Percentiles rank a stretch among this genome's conserved stretches.
phyloP scores from a whole-genome alignment of 37 sponge, comb jelly and placozoan genomes.

The Corticium candelabrum region DNA sequence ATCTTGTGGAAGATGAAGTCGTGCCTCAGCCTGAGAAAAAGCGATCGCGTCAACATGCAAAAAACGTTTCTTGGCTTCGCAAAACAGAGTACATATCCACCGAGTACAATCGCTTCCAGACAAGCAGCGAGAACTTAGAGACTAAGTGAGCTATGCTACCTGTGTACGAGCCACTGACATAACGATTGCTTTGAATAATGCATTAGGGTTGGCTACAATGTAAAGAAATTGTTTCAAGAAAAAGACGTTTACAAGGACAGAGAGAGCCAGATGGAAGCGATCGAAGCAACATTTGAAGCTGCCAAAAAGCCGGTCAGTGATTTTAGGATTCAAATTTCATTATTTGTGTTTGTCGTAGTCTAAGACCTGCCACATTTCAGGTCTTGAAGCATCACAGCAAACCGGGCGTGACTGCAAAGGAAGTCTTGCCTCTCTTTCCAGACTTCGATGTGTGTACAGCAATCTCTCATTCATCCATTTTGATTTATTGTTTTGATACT shows the following conservation, averaged over 20 bases:
- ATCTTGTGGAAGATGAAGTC: conserved; percentile 84
- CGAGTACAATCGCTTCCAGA: conserved; percentile 77
- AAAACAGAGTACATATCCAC: conserved; percentile 95
- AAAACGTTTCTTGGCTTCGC: conserved; percentile 89
- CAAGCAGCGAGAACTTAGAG: conserved; percentile 66
- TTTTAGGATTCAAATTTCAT: neutral
- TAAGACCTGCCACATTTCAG: conserved; percentile 17
- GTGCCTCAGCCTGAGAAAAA: conserved; percentile 64
- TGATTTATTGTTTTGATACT: neutral
- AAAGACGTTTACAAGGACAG: conserved; percentile 93
- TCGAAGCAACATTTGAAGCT: conserved; percentile 89
- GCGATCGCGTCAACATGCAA: conserved; percentile 67
- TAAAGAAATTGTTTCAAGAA: conserved; percentile 85
- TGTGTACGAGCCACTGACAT: neutral
- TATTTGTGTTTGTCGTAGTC: neutral
- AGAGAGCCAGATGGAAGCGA: conserved; percentile 93
- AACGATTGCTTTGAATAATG: neutral
- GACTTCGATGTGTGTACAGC: conserved; percentile 65
- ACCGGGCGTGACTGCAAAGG: conserved; percentile 75
- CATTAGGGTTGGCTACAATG: conserved; percentile 82
- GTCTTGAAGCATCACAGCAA: conserved; percentile 84
- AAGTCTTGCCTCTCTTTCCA: conserved; percentile 78
- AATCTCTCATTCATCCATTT: neutral
- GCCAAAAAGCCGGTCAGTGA: conserved; percentile 78
- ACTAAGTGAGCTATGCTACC: conserved; percentile 56